Percentiles rank a stretch among this genome's conserved stretches.
phyloP scores from a whole-genome alignment of 2,113 vertebrate genomes.

The Crotophaga sulcirostris region DNA sequence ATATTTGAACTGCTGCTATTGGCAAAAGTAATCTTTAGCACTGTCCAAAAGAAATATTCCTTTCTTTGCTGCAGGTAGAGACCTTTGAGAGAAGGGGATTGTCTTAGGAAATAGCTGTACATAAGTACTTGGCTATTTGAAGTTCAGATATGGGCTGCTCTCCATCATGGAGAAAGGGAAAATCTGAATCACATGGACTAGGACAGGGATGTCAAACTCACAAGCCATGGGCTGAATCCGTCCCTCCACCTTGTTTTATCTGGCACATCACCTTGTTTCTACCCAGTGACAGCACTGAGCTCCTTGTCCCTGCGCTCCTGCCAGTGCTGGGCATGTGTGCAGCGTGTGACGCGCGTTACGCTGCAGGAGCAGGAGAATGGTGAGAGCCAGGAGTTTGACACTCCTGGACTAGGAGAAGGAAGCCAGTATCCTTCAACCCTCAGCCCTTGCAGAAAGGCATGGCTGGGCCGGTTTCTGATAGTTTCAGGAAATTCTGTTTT shows the following conservation, averaged over 20 bases:
- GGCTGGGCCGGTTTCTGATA: background rate
- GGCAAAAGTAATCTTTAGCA: background rate
- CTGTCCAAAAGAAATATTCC: background rate
- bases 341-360: too few species aligned
- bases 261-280: too few species aligned
- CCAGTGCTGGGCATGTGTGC: too few species aligned
- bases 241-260: too few species aligned
- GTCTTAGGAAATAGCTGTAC: background rate
- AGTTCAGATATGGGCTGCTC: background rate
- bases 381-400: too few species aligned
- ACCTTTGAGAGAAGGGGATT: background rate
- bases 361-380: too few species aligned
- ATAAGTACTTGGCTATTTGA: background rate
- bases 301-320: too few species aligned
- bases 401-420: too few species aligned
- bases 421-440: background rate
- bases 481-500: background rate
- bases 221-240: too few species aligned
- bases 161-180: background rate
- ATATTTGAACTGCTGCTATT: background rate
- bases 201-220: too few species aligned
- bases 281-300: too few species aligned
- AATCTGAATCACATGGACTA: background rate
- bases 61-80: background rate
- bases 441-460: background rate